Percentiles rank a stretch among this genome's conserved stretches.
Conservation (phyloP, 2,113 vertebrate species). For the Tragelaphus buxtoni region DNA sequence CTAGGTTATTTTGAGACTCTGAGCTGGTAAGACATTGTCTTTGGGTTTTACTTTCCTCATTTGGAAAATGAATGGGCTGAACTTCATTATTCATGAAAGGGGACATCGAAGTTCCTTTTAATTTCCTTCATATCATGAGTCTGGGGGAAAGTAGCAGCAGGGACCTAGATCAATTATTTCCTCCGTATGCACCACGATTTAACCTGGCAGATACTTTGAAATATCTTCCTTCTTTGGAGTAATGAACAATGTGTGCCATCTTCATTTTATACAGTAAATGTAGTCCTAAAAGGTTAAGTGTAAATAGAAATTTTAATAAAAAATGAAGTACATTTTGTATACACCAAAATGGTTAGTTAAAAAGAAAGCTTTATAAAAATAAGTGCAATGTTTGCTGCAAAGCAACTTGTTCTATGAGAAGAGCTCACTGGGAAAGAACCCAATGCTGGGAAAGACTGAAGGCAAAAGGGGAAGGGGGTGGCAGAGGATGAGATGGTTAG, state of each 20-base stretch:
- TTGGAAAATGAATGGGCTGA: not conserved
- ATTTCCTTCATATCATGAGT: not conserved
- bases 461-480: not conserved
- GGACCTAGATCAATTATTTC: not conserved
- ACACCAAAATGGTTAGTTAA: not conserved
- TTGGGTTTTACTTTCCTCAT: not conserved
- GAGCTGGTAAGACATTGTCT: not conserved
- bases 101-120: not conserved
- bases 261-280: slow-evolving; percentile 12
- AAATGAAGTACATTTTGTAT: not conserved
- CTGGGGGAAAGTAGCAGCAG: not conserved
- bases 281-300: not conserved
- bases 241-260: not conserved
- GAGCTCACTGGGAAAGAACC: not conserved
- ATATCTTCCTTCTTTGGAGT: not conserved
- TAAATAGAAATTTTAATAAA: slow-evolving; percentile 11
- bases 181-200: not conserved
- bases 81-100: not conserved
- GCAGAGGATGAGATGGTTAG: not conserved
- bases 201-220: not conserved
- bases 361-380: not conserved
- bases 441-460: not conserved
- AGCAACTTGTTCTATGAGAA: not conserved
- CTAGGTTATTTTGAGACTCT: not conserved
- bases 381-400: not conserved